A percentile compares a stretch with the other conserved stretches of the same genome.
phyloP scores from a whole-genome alignment of 2,888 invertebrate species.

The Allacma fusca region DNA sequence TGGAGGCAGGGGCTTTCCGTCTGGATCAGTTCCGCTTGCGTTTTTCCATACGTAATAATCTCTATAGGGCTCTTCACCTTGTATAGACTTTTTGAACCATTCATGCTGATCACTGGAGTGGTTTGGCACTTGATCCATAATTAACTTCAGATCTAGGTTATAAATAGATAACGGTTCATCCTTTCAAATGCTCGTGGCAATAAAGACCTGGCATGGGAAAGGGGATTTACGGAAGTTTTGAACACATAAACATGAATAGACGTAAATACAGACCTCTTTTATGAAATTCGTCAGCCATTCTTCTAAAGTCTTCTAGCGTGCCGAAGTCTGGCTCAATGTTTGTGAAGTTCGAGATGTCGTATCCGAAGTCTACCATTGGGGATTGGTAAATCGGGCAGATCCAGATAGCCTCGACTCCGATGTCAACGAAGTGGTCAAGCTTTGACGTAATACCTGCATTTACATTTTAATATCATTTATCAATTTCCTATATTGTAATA shows the following conservation, averaged over 20 bases:
- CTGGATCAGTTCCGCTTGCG: constrained; percentile 63
- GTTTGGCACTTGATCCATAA: constrained; percentile 81
- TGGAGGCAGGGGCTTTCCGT: constrained; percentile 62
- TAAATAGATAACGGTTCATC: too few species aligned
- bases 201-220: too few species aligned
- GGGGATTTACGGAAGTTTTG: too few species aligned
- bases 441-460: constrained; percentile 65
- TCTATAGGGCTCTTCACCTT: constrained; percentile 70
- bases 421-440: constrained; percentile 67
- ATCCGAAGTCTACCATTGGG: constrained; percentile 86
- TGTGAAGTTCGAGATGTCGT: constrained; percentile 82
- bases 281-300: constrained; percentile 68
- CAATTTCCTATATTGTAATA: too few species aligned
- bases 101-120: constrained; percentile 73
- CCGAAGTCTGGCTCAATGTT: constrained; percentile 79
- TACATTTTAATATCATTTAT: too few species aligned
- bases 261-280: constrained; percentile 64
- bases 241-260: too few species aligned
- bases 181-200: too few species aligned
- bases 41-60: constrained; percentile 82
- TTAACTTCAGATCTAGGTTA: constrained; percentile 69
- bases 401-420: constrained; percentile 81
- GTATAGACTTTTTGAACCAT: constrained; percentile 76
- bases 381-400: constrained; percentile 84
- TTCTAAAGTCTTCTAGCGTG: constrained; percentile 74